phyloP scores from a whole-genome alignment of 2,113 vertebrate genomes.

The Telmatochromis brichardi region DNA sequence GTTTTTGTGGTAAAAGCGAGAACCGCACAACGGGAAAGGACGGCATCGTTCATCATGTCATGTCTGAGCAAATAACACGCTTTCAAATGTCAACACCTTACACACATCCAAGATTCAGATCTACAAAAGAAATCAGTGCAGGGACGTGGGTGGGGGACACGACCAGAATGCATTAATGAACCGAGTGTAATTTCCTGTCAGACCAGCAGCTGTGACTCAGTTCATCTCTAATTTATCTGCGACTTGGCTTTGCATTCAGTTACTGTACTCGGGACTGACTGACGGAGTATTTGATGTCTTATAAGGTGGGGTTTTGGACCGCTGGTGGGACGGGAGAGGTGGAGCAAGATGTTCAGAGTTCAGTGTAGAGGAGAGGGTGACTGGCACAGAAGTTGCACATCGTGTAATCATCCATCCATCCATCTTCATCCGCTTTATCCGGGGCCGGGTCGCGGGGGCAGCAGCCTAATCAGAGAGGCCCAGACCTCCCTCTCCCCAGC shows the following conservation, averaged over 20 bases:
- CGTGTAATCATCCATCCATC: background rate
- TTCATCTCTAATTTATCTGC: background rate
- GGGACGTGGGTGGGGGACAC: background rate
- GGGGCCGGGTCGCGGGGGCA: too few species aligned
- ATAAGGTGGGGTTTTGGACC: background rate
- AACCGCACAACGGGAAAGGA: constrained; percentile 45
- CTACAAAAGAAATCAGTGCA: background rate
- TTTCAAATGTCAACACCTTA: constrained; percentile 45
- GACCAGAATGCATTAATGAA: background rate
- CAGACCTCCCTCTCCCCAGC: too few species aligned
- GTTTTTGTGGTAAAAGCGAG: constrained; percentile 14
- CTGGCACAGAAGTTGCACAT: background rate
- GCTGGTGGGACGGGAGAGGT: background rate
- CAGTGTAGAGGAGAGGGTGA: background rate
- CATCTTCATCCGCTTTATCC: too few species aligned
- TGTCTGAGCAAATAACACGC: constrained; percentile 38
- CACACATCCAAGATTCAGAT: background rate
- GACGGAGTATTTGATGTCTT: background rate
- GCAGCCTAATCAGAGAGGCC: too few species aligned
- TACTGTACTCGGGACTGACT: background rate
- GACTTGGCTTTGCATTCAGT: background rate
- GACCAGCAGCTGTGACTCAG: background rate
- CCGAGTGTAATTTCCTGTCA: constrained; percentile 16
- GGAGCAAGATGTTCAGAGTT: background rate
- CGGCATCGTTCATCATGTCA: constrained; percentile 27